Conservation (phyloP, 2,888 invertebrate species). For the Oscheius sp. region DNA sequence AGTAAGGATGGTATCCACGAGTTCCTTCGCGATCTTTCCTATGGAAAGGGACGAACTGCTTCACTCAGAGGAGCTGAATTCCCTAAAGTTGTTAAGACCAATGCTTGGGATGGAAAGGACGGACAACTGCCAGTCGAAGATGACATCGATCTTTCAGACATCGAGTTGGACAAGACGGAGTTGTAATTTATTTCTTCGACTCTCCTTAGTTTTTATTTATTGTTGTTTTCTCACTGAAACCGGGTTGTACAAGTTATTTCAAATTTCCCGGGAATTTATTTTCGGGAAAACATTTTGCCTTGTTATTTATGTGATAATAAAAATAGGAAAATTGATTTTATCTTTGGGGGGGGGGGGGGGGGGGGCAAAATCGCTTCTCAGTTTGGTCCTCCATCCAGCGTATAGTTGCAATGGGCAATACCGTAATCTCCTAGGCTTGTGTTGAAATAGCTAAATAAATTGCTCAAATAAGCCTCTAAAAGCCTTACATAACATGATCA, state of each 20-base stretch:
- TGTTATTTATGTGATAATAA: conserved; percentile 18
- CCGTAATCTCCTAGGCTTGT: conserved; percentile 20
- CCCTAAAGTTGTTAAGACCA: conserved; percentile 70
- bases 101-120: conserved; percentile 75
- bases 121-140: conserved; percentile 72
- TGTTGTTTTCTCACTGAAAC: conserved; percentile 11
- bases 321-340: neutral
- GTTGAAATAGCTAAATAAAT: conserved; percentile 11
- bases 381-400: conserved; percentile 21
- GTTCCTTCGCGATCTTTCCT: conserved; percentile 90
- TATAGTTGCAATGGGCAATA: conserved; percentile 11
- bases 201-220: neutral
- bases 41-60: conserved; percentile 89
- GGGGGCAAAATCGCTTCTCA: too few species aligned
- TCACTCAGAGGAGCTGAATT: conserved; percentile 81
- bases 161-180: conserved; percentile 71
- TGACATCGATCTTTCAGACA: conserved; percentile 73
- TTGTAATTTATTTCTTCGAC: conserved; percentile 40
- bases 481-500: conserved; percentile 47
- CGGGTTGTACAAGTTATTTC: conserved; percentile 8
- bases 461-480: neutral
- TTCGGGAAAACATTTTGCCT: neutral
- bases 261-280: neutral
- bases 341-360: too few species aligned
- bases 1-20: conserved; percentile 86